Evolutionary conservation across 2,888 invertebrate species (phyloP).

Genomic region (Idaea straminata): DNA sequence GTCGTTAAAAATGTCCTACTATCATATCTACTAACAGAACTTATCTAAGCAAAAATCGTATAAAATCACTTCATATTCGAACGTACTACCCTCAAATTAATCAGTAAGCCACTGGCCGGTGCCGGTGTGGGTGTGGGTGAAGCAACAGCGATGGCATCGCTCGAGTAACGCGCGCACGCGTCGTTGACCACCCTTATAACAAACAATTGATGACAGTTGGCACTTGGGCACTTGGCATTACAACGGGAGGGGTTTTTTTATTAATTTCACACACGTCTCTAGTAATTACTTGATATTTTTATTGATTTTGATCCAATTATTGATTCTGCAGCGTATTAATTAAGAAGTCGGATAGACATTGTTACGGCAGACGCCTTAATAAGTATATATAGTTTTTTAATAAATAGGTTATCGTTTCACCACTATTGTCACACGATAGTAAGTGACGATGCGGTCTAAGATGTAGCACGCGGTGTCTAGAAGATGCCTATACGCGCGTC

Average conservation of each 20-base stretch:
- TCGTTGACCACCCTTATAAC: neutral
- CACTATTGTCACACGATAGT: too few relatives aligned
- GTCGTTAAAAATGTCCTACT: too few relatives aligned
- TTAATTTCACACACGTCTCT: neutral
- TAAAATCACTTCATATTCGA: neutral
- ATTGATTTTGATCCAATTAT: neutral
- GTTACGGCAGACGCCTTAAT: too few relatives aligned
- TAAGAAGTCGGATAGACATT: too few relatives aligned
- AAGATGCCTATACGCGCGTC: too few relatives aligned
- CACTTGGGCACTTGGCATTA: neutral
- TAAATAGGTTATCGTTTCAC: too few relatives aligned
- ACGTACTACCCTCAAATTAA: neutral
- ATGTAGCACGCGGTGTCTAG: too few relatives aligned
- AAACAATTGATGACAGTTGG: neutral
- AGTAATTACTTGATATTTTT: neutral
- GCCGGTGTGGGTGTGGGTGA: neutral
- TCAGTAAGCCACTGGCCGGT: neutral
- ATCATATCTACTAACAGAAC: too few relatives aligned
- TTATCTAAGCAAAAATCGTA: neutral
- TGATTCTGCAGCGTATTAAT: neutral
- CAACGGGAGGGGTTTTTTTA: neutral
- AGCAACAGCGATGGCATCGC: neutral
- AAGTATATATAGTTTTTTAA: too few relatives aligned
- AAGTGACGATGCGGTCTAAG: too few relatives aligned
- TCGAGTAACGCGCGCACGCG: neutral